A percentile compares a stretch with the other conserved stretches of the same genome.
These are phyloP conservation scores for Spodoptera frugiperda DNA, from an alignment of 1,140 invertebrate species.

Conservation along the genomic window DNA sequence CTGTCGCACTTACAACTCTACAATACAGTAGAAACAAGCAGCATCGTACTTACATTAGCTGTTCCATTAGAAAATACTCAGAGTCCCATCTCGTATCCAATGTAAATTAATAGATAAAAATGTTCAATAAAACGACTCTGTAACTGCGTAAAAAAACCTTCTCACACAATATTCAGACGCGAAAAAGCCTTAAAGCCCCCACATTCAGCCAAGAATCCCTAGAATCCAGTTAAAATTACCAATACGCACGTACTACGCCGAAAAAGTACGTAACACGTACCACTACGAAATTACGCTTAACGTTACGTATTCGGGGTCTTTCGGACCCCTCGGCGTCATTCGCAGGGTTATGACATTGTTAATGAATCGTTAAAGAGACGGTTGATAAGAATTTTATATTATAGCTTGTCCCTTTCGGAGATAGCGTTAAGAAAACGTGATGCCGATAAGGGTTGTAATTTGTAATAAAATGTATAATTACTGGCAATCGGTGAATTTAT, in stretches of 20 bases:
- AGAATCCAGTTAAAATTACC: constrained; percentile 16
- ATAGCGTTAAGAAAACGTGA: constrained; percentile 35
- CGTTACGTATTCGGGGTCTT: constrained; percentile 37
- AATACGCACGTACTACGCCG: constrained; percentile 8
- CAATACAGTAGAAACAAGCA: no score
- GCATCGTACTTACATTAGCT: no score
- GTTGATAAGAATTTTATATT: constrained; percentile 37
- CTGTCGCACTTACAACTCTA: no score
- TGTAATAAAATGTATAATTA: constrained; percentile 38
- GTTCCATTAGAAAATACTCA: no score
- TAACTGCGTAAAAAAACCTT: background rate
- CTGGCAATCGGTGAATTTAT: constrained; percentile 12
- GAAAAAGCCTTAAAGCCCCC: no score
- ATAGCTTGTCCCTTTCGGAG: constrained; percentile 20
- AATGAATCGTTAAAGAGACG: constrained; percentile 47
- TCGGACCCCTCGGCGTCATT: constrained; percentile 31
- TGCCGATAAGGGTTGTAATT: constrained; percentile 10
- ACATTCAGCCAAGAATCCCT: constrained; percentile 1
- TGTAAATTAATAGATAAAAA: background rate
- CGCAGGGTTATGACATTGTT: constrained; percentile 46
- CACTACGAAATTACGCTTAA: constrained; percentile 26
- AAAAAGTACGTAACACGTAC: constrained; percentile 37
- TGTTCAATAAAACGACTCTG: background rate
- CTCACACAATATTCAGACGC: background rate
- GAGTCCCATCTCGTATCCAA: no score